These are phyloP conservation scores for Charina bottae DNA, from an alignment of 2,113 vertebrate genomes.

Conservation along the genomic window DNA sequence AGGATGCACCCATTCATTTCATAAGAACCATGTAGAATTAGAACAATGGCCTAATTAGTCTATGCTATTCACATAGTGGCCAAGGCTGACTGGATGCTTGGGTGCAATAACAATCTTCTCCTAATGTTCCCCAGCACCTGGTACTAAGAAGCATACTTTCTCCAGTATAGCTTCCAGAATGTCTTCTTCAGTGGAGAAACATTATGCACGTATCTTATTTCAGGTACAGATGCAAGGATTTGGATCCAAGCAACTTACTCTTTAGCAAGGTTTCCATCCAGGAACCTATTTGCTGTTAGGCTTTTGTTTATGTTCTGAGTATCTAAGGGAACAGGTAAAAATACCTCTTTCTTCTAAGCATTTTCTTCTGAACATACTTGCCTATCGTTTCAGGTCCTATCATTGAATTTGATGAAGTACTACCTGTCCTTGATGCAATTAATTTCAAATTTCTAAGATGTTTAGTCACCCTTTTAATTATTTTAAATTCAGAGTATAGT, in stretches of 20 bases:
- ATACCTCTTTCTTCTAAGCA: neutral
- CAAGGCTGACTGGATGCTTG: neutral
- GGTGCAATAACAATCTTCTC: neutral
- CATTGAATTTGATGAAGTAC: neutral
- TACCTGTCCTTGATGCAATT: neutral
- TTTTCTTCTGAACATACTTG: neutral
- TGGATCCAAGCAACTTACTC: neutral
- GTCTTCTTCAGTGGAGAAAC: neutral
- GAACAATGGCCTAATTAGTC: neutral
- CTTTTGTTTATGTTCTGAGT: neutral
- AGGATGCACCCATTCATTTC: neutral
- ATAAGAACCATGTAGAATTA: neutral
- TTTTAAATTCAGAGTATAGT: neutral
- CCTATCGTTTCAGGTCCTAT: neutral
- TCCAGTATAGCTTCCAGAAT: neutral
- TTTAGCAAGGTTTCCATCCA: neutral
- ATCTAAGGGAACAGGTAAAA: neutral
- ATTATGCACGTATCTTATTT: neutral
- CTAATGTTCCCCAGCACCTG: neutral
- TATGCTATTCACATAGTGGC: neutral
- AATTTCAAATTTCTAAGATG: conserved; percentile 8
- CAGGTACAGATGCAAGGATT: neutral
- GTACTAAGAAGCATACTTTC: neutral
- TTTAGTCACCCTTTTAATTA: neutral
- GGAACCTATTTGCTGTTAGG: neutral